Percentiles rank a stretch among this genome's conserved stretches.
Conservation (phyloP, 1,140 invertebrate genomes). For the Bradynema listronoti region DNA sequence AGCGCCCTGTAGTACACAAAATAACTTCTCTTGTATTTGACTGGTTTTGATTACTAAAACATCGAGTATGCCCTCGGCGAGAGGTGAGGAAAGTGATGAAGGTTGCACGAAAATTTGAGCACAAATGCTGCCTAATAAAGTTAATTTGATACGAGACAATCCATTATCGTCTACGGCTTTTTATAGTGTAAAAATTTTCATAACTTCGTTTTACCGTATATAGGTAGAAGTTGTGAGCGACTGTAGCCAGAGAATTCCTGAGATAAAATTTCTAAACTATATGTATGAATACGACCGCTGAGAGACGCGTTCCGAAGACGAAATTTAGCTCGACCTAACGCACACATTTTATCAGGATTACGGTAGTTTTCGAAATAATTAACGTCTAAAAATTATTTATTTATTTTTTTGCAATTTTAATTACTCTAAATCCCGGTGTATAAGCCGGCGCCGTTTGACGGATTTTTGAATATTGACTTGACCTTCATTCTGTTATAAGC, state of each 20-base stretch:
- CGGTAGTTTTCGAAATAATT: constrained; percentile 33
- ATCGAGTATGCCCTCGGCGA: constrained; percentile 29
- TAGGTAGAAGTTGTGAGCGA: constrained; percentile 22
- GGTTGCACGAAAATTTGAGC: constrained; percentile 27
- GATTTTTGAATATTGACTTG: too few species aligned
- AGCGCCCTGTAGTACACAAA: constrained; percentile 25
- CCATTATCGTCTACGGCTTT: not conserved
- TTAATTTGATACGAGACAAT: too few species aligned
- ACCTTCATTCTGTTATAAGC: too few species aligned
- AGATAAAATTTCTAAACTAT: constrained; percentile 16
- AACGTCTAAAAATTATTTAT: constrained; percentile 6
- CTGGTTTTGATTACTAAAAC: constrained; percentile 30
- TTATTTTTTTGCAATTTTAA: not conserved
- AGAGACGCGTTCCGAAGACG: constrained; percentile 26
- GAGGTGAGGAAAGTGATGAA: constrained; percentile 12
- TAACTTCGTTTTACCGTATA: too few species aligned
- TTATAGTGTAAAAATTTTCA: constrained; percentile 12
- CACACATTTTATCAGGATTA: constrained; percentile 28
- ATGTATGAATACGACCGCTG: constrained; percentile 27
- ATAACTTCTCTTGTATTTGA: constrained; percentile 25
- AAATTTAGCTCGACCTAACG: constrained; percentile 17
- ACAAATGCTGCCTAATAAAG: constrained; percentile 10
- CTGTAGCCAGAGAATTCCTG: constrained; percentile 9
- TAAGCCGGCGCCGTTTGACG: too few species aligned
- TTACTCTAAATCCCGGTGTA: not conserved